Evolutionary conservation across 1,140 invertebrate genomes (phyloP).

Genomic region (Caenorhabditis brenneri): DNA sequence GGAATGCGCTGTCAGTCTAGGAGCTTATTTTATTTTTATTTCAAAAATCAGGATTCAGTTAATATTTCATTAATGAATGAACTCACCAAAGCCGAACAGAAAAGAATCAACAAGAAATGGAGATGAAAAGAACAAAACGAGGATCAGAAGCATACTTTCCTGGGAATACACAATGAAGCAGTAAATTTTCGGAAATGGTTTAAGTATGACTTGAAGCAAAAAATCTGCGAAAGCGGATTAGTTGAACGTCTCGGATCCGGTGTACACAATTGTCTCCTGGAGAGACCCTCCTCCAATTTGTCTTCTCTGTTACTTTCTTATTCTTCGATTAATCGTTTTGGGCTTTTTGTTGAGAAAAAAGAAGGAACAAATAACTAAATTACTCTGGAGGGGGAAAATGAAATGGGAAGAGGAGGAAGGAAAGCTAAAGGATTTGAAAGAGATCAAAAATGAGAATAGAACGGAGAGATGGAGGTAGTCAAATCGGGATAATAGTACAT

Average conservation of each 20-base stretch:
- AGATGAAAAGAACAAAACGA: background rate
- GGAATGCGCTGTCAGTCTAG: too few relatives aligned
- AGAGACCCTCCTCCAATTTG: background rate
- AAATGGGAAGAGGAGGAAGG: background rate
- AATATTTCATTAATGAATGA: background rate
- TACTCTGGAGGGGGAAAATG: too few relatives aligned
- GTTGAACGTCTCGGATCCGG: constrained; percentile 41
- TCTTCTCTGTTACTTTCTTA: background rate
- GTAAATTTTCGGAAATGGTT: background rate
- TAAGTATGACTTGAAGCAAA: constrained; percentile 10
- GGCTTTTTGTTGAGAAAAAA: too few relatives aligned
- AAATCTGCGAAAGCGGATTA: constrained; percentile 16
- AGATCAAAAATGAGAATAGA: background rate
- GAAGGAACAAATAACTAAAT: too few relatives aligned
- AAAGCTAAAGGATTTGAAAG: background rate
- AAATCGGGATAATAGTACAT: background rate
- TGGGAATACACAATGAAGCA: background rate
- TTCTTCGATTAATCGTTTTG: background rate
- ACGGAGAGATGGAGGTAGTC: background rate
- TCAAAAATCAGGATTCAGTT: too few relatives aligned
- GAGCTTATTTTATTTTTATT: too few relatives aligned
- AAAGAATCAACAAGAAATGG: background rate
- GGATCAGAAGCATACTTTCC: background rate
- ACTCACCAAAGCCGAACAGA: constrained; percentile 2
- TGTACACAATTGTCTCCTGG: constrained; percentile 1